phyloP scores from a whole-genome alignment of 1,140 invertebrate genomes.

The Leptonema lineaticorne region DNA sequence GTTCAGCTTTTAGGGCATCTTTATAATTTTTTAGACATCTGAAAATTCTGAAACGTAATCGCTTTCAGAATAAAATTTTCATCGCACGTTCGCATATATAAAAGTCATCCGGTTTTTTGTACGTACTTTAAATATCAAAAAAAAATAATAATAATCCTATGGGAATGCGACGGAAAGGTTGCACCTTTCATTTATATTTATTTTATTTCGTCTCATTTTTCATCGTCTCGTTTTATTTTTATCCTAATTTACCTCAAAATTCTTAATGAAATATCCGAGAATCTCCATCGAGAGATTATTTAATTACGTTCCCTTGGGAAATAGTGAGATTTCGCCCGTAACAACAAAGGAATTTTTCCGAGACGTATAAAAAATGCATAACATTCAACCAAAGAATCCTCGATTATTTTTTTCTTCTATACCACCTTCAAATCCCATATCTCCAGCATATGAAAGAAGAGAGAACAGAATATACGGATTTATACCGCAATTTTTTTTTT shows the following conservation, averaged over 20 bases:
- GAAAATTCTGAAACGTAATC: not conserved
- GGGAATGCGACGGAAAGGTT: not conserved
- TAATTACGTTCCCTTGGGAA: conserved; percentile 22
- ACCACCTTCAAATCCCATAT: no score
- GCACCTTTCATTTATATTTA: not conserved
- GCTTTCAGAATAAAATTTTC: not conserved
- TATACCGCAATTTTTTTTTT: no score
- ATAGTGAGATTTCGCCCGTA: conserved; percentile 11
- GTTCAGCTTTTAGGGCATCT: no score
- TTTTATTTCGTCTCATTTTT: conserved; percentile 1
- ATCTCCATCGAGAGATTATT: conserved; percentile 9
- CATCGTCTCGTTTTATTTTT: no score
- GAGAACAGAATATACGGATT: no score
- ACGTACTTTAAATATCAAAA: conserved; percentile 8
- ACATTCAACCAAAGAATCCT: not conserved
- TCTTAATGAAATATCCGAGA: conserved; percentile 24
- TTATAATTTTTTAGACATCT: no score
- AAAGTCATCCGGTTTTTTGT: not conserved
- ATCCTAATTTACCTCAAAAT: conserved; percentile 5
- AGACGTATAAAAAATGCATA: not conserved
- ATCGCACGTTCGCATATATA: not conserved
- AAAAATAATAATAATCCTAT: no score
- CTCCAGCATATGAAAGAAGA: no score
- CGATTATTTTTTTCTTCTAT: no score
- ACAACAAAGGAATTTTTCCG: not conserved